Evolutionary conservation across 2,888 invertebrate genomes (phyloP).

Genomic region (Mamestra brassicae): DNA sequence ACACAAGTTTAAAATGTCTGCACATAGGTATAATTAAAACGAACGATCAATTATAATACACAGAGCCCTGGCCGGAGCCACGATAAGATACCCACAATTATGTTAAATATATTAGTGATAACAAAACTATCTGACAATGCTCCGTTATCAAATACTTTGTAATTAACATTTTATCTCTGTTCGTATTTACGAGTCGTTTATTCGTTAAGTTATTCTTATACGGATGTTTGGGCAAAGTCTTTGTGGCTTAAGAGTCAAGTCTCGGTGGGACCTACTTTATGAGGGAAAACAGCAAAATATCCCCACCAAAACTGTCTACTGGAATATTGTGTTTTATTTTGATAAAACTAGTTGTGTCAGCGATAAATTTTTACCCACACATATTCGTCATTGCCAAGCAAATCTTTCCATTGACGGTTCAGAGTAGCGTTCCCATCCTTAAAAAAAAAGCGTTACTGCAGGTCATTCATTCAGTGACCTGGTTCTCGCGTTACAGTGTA

Average conservation of each 20-base stretch:
- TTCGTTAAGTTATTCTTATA: conserved; percentile 29
- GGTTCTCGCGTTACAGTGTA: conserved; percentile 4
- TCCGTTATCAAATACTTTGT: conserved; percentile 62
- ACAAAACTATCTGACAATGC: conserved; percentile 64
- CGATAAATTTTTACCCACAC: not conserved
- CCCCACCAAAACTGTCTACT: not conserved
- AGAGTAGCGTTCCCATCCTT: not conserved
- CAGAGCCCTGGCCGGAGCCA: conserved; percentile 24
- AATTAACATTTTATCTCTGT: conserved; percentile 62
- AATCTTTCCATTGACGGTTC: not conserved
- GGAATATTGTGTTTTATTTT: not conserved
- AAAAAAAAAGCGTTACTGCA: too few species aligned
- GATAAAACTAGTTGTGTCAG: conserved; percentile 1
- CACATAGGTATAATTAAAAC: conserved; percentile 2
- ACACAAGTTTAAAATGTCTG: conserved; percentile 15
- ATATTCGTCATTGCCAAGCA: conserved; percentile 1
- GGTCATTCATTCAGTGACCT: conserved; percentile 16
- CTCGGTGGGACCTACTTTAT: not conserved
- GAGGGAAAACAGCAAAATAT: not conserved
- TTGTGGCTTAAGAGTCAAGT: not conserved
- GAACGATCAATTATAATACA: conserved; percentile 27
- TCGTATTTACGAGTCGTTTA: conserved; percentile 47
- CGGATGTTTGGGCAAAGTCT: conserved; percentile 3
- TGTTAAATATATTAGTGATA: conserved; percentile 65
- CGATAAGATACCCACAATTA: conserved; percentile 66